A percentile compares a stretch with the other conserved stretches of the same genome.
Evolutionary conservation across 2,113 vertebrate species (phyloP).

Genomic region (Bufo bufo): DNA sequence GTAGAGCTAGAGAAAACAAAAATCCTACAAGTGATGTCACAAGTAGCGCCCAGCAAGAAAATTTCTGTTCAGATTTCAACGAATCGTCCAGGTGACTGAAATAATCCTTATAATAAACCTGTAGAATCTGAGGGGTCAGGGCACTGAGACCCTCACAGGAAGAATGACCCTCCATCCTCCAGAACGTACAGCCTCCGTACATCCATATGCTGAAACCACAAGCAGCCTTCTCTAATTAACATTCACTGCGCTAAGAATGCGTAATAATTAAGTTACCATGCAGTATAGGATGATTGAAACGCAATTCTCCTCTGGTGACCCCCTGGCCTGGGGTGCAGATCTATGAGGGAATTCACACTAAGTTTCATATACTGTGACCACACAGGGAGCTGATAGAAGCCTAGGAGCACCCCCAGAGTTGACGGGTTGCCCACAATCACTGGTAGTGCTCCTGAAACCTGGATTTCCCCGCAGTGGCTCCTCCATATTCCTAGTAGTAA

Average conservation of each 20-base stretch:
- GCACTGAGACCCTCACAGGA: neutral
- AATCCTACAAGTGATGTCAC: too few species aligned
- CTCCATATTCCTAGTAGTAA: too few species aligned
- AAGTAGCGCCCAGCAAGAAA: too few species aligned
- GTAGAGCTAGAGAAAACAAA: too few species aligned
- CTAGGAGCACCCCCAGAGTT: neutral
- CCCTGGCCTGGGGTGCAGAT: neutral
- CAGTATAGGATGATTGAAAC: neutral
- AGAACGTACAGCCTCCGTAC: conserved; percentile 51
- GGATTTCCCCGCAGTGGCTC: neutral
- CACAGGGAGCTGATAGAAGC: neutral
- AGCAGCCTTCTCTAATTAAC: conserved; percentile 66
- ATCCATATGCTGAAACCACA: conserved; percentile 59
- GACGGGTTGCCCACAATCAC: neutral
- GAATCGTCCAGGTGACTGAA: neutral
- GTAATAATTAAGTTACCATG: conserved; percentile 62
- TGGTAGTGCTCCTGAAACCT: neutral
- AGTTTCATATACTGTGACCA: neutral
- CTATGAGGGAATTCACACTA: neutral
- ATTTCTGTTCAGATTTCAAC: neutral
- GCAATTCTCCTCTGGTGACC: neutral
- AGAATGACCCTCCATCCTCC: neutral
- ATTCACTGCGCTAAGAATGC: conserved; percentile 66
- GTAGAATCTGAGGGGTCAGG: neutral
- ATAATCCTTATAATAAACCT: neutral